Base-by-base conservation (phyloP, 2,113 vertebrate genomes). In the Embiotoca jacksoni region DNA sequence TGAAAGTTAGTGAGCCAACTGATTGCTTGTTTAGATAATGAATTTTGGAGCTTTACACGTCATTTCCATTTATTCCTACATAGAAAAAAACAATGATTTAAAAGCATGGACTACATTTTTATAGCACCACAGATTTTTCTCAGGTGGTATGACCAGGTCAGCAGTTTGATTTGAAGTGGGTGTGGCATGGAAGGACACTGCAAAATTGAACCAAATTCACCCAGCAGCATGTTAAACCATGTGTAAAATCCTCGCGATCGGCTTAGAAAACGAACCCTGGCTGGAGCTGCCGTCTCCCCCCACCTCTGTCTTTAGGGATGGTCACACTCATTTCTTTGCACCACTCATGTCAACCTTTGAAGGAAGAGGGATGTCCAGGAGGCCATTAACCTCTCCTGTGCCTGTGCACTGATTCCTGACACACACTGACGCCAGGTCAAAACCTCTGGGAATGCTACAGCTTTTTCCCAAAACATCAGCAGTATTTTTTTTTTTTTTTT, bases 161-260 rank as follows among this genome's bases (percentile, higher is more conserved):
- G 86, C 73, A 66, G 59, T 90, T 88, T 92, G 72, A 92, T 87
- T 81, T 71, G 72, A 86, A 89, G 85, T 87, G 80, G 87, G 84
- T 83, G 83, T 83, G 91, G 83, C 84, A 9, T 79, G 64, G 70
- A 80, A 72, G 89, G 80, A 81, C 72, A 88, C 88, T 89, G 86
- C 85, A 84, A 90, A 92, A 92, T 86, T 90, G 89, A 86, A 89
- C 82, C 82, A 87, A 89, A 92, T 90, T 89, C 75, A 33, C 70
- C 79, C 75, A 60, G 85, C 89, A 89, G 87, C 89, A 91, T 89
- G 90, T 93, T 93, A 93, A 94, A 93, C 92, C 92, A 92, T 87
- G 92, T 94, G 93, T 92, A 90, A 94, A 94, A 93, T 93, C 88
- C 86, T 78, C 32, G 61, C 69, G 65, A 89, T 88, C 86, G 75